phyloP scores from a whole-genome alignment of 1,140 invertebrate genomes.

The Orius laevigatus region DNA sequence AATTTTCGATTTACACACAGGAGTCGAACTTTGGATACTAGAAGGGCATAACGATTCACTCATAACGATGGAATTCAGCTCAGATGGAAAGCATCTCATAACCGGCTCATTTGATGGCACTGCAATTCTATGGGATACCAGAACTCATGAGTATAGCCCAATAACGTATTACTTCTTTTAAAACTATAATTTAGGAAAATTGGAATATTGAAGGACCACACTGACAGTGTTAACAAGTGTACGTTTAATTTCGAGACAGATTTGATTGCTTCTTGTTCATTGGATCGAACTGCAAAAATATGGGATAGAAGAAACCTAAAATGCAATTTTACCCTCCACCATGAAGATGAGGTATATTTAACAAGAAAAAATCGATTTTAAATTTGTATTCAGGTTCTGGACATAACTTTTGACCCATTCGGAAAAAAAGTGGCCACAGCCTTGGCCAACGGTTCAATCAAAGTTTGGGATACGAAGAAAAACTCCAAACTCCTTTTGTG shows the following conservation, averaged over 20 bases:
- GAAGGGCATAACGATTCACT: slow-evolving; percentile 55
- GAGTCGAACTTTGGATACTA: slow-evolving; percentile 40
- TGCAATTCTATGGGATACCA: slow-evolving; percentile 55
- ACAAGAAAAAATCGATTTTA: neutral
- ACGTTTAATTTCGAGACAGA: slow-evolving; percentile 55
- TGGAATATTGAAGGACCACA: slow-evolving; percentile 45
- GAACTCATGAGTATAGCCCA: slow-evolving; percentile 37
- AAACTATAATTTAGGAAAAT: slow-evolving; percentile 33
- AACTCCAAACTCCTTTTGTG: slow-evolving; percentile 40
- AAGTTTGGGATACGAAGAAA: slow-evolving; percentile 44
- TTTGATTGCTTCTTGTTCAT: slow-evolving; percentile 48
- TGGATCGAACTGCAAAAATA: slow-evolving; percentile 57
- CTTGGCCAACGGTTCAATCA: slow-evolving; percentile 51
- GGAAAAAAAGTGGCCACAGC: slow-evolving; percentile 51
- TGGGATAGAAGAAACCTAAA: slow-evolving; percentile 47
- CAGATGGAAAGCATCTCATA: slow-evolving; percentile 47
- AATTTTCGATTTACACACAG: slow-evolving; percentile 47
- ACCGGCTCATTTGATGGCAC: slow-evolving; percentile 67
- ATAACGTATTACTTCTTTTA: neutral
- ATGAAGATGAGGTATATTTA: slow-evolving; percentile 45
- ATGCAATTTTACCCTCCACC: slow-evolving; percentile 42
- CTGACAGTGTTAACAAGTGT: slow-evolving; percentile 55
- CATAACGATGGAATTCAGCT: slow-evolving; percentile 51
- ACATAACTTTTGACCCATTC: slow-evolving; percentile 53
- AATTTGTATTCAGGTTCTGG: slow-evolving; percentile 35